These are phyloP conservation scores for Drosophila nr. fundita DNA, from an alignment of 2,888 invertebrate species.

Conservation along the genomic window DNA sequence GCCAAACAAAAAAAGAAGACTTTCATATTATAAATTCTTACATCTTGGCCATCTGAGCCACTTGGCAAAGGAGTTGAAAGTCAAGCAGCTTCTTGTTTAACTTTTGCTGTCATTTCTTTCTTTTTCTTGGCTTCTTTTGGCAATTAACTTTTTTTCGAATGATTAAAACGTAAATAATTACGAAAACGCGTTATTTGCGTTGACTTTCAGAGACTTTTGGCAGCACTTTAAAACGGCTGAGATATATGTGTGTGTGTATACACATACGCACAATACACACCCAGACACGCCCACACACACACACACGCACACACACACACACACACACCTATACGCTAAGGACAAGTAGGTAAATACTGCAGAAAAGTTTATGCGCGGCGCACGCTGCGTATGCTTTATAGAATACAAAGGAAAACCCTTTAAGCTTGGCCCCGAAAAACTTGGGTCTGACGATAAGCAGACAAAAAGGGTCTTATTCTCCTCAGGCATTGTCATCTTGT, in stretches of 20 bases:
- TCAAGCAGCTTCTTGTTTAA: slow-evolving; percentile 6
- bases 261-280: not conserved
- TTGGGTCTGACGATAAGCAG: slow-evolving; percentile 34
- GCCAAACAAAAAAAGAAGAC: not conserved
- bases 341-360: slow-evolving; percentile 50
- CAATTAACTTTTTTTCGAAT: slow-evolving; percentile 65
- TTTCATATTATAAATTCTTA: not conserved
- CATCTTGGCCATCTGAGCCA: not conserved
- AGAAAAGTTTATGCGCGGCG: slow-evolving; percentile 36
- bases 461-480: slow-evolving; percentile 27
- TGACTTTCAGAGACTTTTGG: slow-evolving; percentile 30
- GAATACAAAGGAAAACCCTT: slow-evolving; percentile 32
- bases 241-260: too few relatives aligned
- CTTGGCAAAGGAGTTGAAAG: slow-evolving; percentile 7
- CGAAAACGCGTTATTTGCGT: slow-evolving; percentile 49
- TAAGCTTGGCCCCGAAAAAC: slow-evolving; percentile 10
- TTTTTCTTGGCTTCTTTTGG: slow-evolving; percentile 8
- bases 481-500: slow-evolving; percentile 49
- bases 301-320: slow-evolving; percentile 31
- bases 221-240: slow-evolving; percentile 12
- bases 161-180: slow-evolving; percentile 74
- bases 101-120: slow-evolving; percentile 17
- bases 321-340: slow-evolving; percentile 30
- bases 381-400: slow-evolving; percentile 48
- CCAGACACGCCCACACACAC: slow-evolving; percentile 15